Percentiles rank a stretch among this genome's conserved stretches.
phyloP scores from a whole-genome alignment of 2,888 invertebrate genomes.

The Pantelozetes paolii region DNA sequence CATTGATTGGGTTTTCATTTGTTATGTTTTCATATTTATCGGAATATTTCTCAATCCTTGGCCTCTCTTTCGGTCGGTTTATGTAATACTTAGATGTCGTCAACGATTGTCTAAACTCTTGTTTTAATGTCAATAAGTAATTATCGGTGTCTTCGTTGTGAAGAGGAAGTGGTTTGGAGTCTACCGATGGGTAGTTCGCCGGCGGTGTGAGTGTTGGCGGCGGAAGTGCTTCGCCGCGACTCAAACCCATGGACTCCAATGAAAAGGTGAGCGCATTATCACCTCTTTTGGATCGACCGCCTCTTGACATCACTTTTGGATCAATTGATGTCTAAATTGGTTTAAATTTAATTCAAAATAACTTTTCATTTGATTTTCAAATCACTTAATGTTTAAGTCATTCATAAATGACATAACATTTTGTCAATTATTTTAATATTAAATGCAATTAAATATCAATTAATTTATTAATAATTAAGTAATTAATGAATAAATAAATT shows the following conservation, averaged over 20 bases:
- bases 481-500: too few relatives aligned
- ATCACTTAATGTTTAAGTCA: neutral
- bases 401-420: neutral
- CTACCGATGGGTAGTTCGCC: conserved; percentile 20
- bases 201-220: conserved; percentile 30
- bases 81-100: conserved; percentile 35
- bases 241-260: conserved; percentile 34
- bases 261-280: conserved; percentile 27
- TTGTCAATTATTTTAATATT: too few relatives aligned
- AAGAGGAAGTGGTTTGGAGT: conserved; percentile 41
- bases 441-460: too few relatives aligned
- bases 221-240: conserved; percentile 29
- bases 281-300: conserved; percentile 14
- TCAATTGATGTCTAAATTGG: neutral
- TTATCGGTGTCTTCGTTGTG: conserved; percentile 35
- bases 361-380: neutral
- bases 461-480: too few relatives aligned
- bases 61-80: conserved; percentile 15
- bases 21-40: conserved; percentile 38
- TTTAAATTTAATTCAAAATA: too few relatives aligned
- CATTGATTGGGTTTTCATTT: neutral
- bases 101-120: conserved; percentile 32
- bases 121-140: conserved; percentile 34
- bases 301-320: conserved; percentile 10
- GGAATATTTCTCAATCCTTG: conserved; percentile 36